Conservation (phyloP, 2,888 invertebrate species). For the Pimpla rufipes region DNA sequence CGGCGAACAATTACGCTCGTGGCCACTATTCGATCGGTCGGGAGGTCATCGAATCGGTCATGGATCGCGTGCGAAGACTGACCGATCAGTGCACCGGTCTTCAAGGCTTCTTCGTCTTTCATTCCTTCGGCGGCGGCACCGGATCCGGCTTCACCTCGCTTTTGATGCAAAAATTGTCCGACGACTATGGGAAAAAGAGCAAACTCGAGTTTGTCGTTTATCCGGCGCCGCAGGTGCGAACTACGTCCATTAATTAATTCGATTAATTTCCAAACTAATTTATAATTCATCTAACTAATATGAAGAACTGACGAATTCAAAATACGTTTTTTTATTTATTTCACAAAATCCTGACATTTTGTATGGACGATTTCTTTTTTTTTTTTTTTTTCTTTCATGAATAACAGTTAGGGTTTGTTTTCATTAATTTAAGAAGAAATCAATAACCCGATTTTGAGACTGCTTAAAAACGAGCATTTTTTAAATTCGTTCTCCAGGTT, state of each 20-base stretch:
- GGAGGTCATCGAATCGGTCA: conserved; percentile 94
- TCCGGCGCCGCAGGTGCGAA: conserved; percentile 94
- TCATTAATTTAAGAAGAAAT: too few relatives aligned
- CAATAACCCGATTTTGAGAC: too few relatives aligned
- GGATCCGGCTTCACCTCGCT: conserved; percentile 97
- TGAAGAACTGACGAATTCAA: too few relatives aligned
- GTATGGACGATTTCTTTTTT: too few relatives aligned
- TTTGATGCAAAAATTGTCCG: conserved; percentile 95
- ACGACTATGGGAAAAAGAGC: conserved; percentile 97
- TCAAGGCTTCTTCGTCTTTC: conserved; percentile 96
- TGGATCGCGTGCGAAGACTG: conserved; percentile 93
- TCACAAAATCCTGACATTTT: too few relatives aligned
- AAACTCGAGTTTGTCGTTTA: conserved; percentile 97
- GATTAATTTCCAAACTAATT: background rate
- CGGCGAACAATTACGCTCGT: conserved; percentile 97
- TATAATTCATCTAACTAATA: background rate
- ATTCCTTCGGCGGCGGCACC: conserved; percentile 96
- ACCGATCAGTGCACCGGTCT: conserved; percentile 95
- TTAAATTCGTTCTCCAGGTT: conserved; percentile 86
- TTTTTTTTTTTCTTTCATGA: too few relatives aligned
- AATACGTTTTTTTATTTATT: too few relatives aligned
- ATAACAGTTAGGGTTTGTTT: too few relatives aligned
- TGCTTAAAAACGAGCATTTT: too few relatives aligned
- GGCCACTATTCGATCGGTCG: conserved; percentile 98
- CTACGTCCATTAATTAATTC: conserved; percentile 7